Base-by-base conservation (phyloP, 1,140 invertebrate genomes). In the Apocrypta bakeri region DNA sequence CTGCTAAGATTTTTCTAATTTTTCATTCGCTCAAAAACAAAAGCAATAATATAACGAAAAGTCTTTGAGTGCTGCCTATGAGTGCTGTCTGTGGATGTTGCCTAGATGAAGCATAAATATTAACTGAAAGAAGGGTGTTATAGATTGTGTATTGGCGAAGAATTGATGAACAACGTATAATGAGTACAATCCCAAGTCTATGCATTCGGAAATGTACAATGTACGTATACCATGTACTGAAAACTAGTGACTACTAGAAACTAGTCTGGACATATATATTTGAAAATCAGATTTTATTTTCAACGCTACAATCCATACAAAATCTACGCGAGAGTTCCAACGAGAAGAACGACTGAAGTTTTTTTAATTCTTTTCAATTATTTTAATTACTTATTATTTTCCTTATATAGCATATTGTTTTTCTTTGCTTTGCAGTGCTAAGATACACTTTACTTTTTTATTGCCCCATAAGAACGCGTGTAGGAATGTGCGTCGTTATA, bases 261-360 rank as follows among this genome's bases (percentile, higher is more conserved):
- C n/a, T n/a, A n/a, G 31, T 69, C 56, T 82, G 33, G 72, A 27
- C 25, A 25, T 79, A 80, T n/a, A 21, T 88, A 88, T 74, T 90
- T 89, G 86, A 88, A 88, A 88, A 90, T 87, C 87, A 89, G 87
- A 88, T 90, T 56, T 90, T 90, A 90, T 90, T 90, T 88, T 84
- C 81, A 87, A 83, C 87, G 84, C 86, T 86, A 90, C 86, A 87
- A 87, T 86, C 86, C 88, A 90, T 90, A 90, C 86, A 90, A 90
- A 90, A 90, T 88, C 88, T 90, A 90, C 86, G 87, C 86, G 84
- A 87, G 84, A 86, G 86, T 85, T 86, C 66, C 56, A 75, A 79
- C 77, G 29, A 74, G 68, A 83, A 75, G 27, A 79, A 82, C 29
- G 66, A 82, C 37, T 63, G 40, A 76, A 61, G 2, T 37, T 37